Evolutionary conservation across 2,113 vertebrate genomes (phyloP).

Genomic region (Salvelinus namaycush): DNA sequence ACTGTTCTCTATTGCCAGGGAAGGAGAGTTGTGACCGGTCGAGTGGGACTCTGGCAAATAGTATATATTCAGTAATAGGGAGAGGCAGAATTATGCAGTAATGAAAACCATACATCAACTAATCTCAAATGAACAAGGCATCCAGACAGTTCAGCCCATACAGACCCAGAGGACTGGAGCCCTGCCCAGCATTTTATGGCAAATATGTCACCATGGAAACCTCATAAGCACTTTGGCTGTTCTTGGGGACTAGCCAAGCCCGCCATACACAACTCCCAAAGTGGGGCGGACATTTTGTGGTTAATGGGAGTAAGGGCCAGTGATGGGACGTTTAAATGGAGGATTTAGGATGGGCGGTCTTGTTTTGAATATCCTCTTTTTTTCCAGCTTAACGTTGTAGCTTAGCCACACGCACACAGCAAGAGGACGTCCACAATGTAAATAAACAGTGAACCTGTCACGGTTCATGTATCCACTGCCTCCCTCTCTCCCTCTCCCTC

Average conservation of each 20-base stretch:
- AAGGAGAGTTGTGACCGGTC: slow-evolving; percentile 50
- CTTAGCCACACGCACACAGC: not conserved
- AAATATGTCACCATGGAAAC: not conserved
- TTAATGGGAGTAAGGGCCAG: not conserved
- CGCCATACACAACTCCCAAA: not conserved
- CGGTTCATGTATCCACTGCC: too few species aligned
- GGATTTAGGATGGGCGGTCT: not conserved
- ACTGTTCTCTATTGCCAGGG: slow-evolving; percentile 66
- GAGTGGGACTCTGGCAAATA: slow-evolving; percentile 59
- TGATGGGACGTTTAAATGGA: slow-evolving; percentile 6
- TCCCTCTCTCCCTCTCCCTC: too few species aligned
- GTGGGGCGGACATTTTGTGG: slow-evolving; percentile 4
- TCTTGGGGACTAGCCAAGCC: not conserved
- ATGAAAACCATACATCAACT: too few species aligned
- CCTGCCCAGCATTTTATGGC: not conserved
- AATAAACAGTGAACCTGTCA: not conserved
- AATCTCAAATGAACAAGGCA: not conserved
- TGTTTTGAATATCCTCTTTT: not conserved
- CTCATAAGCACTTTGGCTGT: not conserved
- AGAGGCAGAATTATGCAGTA: too few species aligned
- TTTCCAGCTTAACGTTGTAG: too few species aligned
- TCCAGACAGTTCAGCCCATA: not conserved
- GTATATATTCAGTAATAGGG: not conserved
- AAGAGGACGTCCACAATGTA: not conserved
- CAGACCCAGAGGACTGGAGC: not conserved